Conservation (phyloP, 2,888 invertebrate species). For the Conchocele bisecta region DNA sequence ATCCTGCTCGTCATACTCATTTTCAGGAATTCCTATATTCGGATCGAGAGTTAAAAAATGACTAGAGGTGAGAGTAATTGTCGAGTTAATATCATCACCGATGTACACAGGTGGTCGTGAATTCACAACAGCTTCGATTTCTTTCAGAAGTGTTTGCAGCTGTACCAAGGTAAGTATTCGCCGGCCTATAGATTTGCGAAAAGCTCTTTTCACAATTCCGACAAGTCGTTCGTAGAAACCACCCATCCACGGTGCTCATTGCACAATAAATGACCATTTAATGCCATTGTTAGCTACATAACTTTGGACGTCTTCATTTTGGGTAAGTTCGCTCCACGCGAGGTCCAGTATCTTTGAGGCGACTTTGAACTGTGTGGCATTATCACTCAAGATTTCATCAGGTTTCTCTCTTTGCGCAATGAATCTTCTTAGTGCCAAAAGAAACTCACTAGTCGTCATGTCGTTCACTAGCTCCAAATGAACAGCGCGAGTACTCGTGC, state of each 20-base stretch:
- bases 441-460: conserved; percentile 20
- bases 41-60: conserved; percentile 8
- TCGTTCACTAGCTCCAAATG: conserved; percentile 21
- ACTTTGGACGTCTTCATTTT: conserved; percentile 7
- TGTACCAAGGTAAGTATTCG: conserved; percentile 5
- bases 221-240: conserved; percentile 11
- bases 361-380: conserved; percentile 18
- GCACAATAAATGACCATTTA: too few species aligned
- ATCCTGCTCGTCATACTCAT: not conserved
- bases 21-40: not conserved
- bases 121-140: not conserved
- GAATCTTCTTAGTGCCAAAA: conserved; percentile 18
- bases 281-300: too few species aligned
- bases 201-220: conserved; percentile 10
- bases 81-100: conserved; percentile 10
- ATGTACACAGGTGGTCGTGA: conserved; percentile 8
- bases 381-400: conserved; percentile 12
- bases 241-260: conserved; percentile 17
- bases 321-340: not conserved
- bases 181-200: conserved; percentile 15
- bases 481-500: conserved; percentile 21
- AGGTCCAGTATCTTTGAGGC: conserved; percentile 3
- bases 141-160: conserved; percentile 16
- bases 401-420: conserved; percentile 12
- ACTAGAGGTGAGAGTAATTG: conserved; percentile 3